Percentiles rank a stretch among this genome's conserved stretches.
These are phyloP conservation scores for Aleiodes leptofemur DNA, from an alignment of 2,888 invertebrate species.

Conservation along the genomic window DNA sequence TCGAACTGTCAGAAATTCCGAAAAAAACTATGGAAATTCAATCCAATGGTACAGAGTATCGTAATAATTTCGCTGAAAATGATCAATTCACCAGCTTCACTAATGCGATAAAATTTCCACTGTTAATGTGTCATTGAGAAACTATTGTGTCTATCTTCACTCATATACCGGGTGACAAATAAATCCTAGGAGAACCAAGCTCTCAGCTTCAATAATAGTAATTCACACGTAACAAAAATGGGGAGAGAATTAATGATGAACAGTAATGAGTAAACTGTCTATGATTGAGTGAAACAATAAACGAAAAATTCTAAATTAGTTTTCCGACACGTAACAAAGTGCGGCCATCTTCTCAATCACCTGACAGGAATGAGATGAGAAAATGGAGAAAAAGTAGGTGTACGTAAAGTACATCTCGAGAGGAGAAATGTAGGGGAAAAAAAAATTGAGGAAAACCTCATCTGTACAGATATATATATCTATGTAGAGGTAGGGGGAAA, in stretches of 20 bases:
- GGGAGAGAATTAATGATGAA: not conserved
- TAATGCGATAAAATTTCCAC: no score
- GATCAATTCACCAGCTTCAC: no score
- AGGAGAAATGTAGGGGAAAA: slow-evolving; percentile 1
- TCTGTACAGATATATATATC: no score
- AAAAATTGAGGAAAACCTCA: not conserved
- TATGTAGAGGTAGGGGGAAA: slow-evolving; percentile 38
- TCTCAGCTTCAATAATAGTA: no score
- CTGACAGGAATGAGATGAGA: slow-evolving; percentile 27
- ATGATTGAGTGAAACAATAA: slow-evolving; percentile 16
- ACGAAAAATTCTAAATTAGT: slow-evolving; percentile 19
- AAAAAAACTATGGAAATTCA: no score
- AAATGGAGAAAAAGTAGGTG: slow-evolving; percentile 1
- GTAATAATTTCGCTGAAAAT: no score
- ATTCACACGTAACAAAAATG: not conserved
- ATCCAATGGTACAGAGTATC: no score
- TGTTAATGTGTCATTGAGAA: no score
- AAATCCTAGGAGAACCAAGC: no score
- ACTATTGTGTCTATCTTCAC: no score
- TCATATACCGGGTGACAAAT: no score
- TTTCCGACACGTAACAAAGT: slow-evolving; percentile 31
- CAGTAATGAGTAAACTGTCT: not conserved
- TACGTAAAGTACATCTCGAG: not conserved
- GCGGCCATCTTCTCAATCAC: slow-evolving; percentile 18
- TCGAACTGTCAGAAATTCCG: no score